Evolutionary conservation across 2,113 vertebrate genomes (phyloP), one percentile per base, ranked within the genome.

Genomic region (Australoheros scitulus): DNA sequence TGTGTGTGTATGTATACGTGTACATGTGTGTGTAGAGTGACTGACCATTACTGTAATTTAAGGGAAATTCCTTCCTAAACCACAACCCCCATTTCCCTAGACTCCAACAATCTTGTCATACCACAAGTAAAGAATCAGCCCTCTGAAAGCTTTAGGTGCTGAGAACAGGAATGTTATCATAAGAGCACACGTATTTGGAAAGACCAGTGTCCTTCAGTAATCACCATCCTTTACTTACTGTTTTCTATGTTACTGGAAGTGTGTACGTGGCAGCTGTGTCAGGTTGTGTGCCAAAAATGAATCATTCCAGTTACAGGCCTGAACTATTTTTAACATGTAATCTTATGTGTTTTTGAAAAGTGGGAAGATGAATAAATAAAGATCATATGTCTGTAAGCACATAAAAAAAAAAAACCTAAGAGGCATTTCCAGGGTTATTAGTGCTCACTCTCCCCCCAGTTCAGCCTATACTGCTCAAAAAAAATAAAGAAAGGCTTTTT

Each of bases 31-130:
- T 20, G 59, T 36, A 63, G 50, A 79, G 64, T 87, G 87, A 89
- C 83, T 87, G 88, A 88, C 87, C 85, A 77, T 91, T 70, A 74
- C 76, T 87, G 86, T 81, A 84, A 88, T 81, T 84, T 88, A 75
- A 87, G 76, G 94, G 92, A 94, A 94, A 93, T 94, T 77, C 88
- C 88, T 93, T 84, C 77, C 77, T 83, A 20, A 81, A 93, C 93
- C 91, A 78, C 94, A 93, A 29, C 18, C 80, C 80, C 77, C 56
- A 83, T 91, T 94, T 93, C 89, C 90, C 89, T 79, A 58, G 70
- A 75, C 84, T 86, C 75, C 22, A 34, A 81, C 89, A 86, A 83
- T 86, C 82, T 86, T 92, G 78, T 41, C 77, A 84, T 85, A 87
- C 90, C 84, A 84, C 80, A 84, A 85, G 61, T 58, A 79, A 90